These are phyloP conservation scores for Madoqua kirkii DNA, from an alignment of 2,113 vertebrate species.

Conservation along the genomic window DNA sequence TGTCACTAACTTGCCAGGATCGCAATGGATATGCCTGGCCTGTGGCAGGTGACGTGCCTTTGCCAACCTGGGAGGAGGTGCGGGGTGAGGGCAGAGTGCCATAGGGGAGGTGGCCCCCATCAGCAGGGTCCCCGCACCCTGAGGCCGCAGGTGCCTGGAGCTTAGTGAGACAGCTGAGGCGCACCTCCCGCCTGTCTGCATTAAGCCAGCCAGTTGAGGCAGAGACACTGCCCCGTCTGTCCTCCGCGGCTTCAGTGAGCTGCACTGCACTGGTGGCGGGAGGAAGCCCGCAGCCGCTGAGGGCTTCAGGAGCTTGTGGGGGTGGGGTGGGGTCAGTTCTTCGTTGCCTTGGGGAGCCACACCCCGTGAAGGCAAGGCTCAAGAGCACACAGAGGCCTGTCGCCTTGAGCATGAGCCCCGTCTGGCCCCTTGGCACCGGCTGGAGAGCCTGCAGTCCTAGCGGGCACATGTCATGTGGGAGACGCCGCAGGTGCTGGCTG, in stretches of 20 bases:
- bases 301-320: not conserved
- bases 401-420: not conserved
- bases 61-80: not conserved
- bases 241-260: not conserved
- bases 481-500: not conserved
- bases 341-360: not conserved
- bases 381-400: not conserved
- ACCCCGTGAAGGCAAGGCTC: not conserved
- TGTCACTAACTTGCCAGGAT: not conserved
- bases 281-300: not conserved
- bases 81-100: not conserved
- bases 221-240: not conserved
- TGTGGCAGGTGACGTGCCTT: not conserved
- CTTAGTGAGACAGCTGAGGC: not conserved
- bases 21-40: not conserved
- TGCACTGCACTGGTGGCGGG: not conserved
- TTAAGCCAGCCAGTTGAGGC: not conserved
- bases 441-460: not conserved
- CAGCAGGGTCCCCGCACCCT: not conserved
- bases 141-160: not conserved
- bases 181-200: not conserved
- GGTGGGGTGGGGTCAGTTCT: not conserved
- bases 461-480: not conserved
- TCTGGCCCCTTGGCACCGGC: not conserved
- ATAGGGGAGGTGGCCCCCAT: not conserved